phyloP scores from a whole-genome alignment of 1,140 invertebrate species.

The Macrostomum lignano region DNA sequence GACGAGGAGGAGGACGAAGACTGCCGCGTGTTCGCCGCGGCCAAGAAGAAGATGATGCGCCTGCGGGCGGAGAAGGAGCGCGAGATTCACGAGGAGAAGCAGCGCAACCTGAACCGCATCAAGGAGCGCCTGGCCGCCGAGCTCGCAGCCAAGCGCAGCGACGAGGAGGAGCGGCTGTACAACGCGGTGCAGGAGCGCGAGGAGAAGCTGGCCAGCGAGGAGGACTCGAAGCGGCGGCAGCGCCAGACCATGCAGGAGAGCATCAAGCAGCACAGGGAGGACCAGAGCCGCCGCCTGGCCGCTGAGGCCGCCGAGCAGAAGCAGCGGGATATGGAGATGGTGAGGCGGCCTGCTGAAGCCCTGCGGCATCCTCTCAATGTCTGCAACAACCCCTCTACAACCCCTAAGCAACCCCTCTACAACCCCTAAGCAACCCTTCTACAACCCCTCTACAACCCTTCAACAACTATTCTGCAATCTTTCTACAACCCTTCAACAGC shows the following conservation, averaged over 20 bases:
- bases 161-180: conserved; percentile 20
- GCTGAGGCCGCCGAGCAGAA: neutral
- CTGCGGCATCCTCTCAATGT: too few relatives aligned
- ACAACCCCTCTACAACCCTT: too few relatives aligned
- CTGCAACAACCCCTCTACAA: too few relatives aligned
- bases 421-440: too few relatives aligned
- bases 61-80: too few relatives aligned
- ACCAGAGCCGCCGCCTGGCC: conserved; percentile 11
- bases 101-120: conserved; percentile 15
- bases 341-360: too few relatives aligned
- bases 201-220: conserved; percentile 14
- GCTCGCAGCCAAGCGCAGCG: conserved; percentile 16
- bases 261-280: conserved; percentile 13
- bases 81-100: conserved; percentile 23
- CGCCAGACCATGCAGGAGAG: conserved; percentile 10
- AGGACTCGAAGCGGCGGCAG: conserved; percentile 15
- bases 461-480: too few relatives aligned
- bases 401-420: too few relatives aligned
- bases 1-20: conserved; percentile 19
- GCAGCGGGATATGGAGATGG: too few relatives aligned
- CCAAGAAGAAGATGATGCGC: conserved; percentile 26
- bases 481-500: too few relatives aligned
- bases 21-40: conserved; percentile 21
- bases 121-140: conserved; percentile 17
- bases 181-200: conserved; percentile 16